phyloP scores from a whole-genome alignment of 2,113 vertebrate genomes.

The Diadophis punctatus region DNA sequence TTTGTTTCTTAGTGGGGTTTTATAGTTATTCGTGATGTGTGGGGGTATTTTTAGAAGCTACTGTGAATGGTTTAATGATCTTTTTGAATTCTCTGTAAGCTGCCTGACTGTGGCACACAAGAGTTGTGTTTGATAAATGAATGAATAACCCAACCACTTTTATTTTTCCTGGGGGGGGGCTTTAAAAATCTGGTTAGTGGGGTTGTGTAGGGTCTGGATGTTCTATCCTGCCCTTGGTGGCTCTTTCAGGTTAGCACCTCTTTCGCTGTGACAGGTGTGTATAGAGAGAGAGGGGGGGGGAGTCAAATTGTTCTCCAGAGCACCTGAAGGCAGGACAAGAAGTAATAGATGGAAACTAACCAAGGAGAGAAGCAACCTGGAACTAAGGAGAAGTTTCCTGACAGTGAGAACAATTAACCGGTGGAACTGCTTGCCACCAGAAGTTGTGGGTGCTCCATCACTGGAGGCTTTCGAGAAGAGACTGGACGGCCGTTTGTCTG shows the following conservation, averaged over 20 bases:
- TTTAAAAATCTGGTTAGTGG: not conserved
- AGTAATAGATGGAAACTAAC: no score
- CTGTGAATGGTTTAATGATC: not conserved
- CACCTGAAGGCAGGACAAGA: no score
- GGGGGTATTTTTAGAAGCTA: not conserved
- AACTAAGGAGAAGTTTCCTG: no score
- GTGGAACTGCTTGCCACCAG: no score
- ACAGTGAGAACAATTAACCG: no score
- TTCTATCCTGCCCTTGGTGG: not conserved
- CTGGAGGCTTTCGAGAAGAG: no score
- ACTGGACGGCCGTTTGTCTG: no score
- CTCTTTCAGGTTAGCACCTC: not conserved
- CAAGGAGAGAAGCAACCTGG: no score
- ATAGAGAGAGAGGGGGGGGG: no score
- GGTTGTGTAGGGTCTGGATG: not conserved
- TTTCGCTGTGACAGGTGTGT: not conserved
- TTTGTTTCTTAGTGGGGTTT: not conserved
- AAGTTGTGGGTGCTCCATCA: no score
- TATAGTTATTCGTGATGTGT: not conserved
- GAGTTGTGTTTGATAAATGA: not conserved
- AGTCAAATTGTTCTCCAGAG: no score
- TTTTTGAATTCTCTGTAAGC: not conserved
- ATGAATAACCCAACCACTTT: not conserved
- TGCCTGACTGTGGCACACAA: not conserved
- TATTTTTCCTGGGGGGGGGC: not conserved